Conservation (phyloP, 2,888 invertebrate species). For the Xanthorhoe spadicearia region DNA sequence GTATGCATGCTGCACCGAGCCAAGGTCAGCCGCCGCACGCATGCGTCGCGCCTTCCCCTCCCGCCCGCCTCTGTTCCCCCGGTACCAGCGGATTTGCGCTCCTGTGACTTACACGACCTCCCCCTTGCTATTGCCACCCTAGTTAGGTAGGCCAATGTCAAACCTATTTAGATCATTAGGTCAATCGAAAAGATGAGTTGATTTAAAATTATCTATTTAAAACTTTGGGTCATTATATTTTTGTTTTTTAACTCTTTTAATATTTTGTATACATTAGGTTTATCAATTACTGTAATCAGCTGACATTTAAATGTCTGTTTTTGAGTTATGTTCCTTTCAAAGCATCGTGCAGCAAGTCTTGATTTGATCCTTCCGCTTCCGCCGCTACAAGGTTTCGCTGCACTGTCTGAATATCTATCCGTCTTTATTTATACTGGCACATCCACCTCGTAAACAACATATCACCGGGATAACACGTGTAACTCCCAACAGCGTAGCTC, state of each 20-base stretch:
- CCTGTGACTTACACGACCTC: conserved; percentile 66
- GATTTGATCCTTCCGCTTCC: conserved; percentile 50
- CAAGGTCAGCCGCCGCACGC: conserved; percentile 82
- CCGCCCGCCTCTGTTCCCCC: conserved; percentile 45
- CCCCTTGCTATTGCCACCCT: conserved; percentile 52
- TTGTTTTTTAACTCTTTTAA: not conserved
- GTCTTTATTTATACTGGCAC: conserved; percentile 17
- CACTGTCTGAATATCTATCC: conserved; percentile 7
- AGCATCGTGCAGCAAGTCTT: conserved; percentile 16
- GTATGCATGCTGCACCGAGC: conserved; percentile 81
- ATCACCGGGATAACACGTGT: conserved; percentile 57
- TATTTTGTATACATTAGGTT: not conserved
- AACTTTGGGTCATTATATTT: not conserved
- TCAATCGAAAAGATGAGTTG: conserved; percentile 34
- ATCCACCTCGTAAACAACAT: conserved; percentile 39
- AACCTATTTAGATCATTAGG: conserved; percentile 46
- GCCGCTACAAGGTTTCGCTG: conserved; percentile 51
- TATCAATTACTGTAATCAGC: not conserved
- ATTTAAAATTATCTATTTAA: conserved; percentile 17
- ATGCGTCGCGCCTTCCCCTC: conserved; percentile 63
- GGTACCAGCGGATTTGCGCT: conserved; percentile 51
- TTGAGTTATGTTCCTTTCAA: not conserved
- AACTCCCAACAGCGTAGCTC: conserved; percentile 46
- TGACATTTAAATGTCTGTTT: not conserved
- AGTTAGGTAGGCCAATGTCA: conserved; percentile 43